Conservation (phyloP, 2,797 vertebrate species). For the Podarcis siculus region DNA sequence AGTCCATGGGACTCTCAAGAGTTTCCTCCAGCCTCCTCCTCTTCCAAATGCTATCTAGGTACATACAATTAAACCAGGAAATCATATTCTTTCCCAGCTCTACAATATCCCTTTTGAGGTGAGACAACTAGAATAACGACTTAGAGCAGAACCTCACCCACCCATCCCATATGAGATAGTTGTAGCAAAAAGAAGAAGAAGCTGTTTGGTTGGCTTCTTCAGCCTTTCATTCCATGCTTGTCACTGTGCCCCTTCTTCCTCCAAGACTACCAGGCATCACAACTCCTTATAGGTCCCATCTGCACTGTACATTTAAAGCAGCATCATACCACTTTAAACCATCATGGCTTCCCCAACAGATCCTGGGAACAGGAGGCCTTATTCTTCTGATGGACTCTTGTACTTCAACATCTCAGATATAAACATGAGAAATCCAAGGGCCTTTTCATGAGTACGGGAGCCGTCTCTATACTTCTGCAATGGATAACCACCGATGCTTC, state of each 20-base stretch:
- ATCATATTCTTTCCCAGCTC: too few relatives aligned
- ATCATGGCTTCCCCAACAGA: too few relatives aligned
- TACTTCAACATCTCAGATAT: constrained; percentile 30
- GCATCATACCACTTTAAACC: too few relatives aligned
- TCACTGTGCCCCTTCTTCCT: constrained; percentile 20
- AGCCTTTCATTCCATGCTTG: constrained; percentile 7
- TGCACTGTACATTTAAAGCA: too few relatives aligned
- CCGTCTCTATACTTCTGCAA: constrained; percentile 54
- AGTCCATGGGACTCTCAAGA: too few relatives aligned
- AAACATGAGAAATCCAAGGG: constrained; percentile 50
- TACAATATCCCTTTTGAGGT: too few relatives aligned
- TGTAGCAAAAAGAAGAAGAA: not conserved
- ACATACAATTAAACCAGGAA: too few relatives aligned
- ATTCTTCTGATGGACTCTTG: constrained; percentile 32
- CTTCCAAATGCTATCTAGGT: too few relatives aligned
- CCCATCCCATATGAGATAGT: not conserved
- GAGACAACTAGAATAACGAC: too few relatives aligned
- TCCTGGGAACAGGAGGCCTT: too few relatives aligned
- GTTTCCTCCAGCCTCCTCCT: too few relatives aligned
- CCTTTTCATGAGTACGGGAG: constrained; percentile 36
- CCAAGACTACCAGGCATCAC: constrained; percentile 12
- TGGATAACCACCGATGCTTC: constrained; percentile 59
- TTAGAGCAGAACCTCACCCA: too few relatives aligned
- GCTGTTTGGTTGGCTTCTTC: not conserved
- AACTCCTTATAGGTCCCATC: not conserved